Base-by-base conservation (phyloP, 1,140 invertebrate species). In the Monomorium pharaonis region DNA sequence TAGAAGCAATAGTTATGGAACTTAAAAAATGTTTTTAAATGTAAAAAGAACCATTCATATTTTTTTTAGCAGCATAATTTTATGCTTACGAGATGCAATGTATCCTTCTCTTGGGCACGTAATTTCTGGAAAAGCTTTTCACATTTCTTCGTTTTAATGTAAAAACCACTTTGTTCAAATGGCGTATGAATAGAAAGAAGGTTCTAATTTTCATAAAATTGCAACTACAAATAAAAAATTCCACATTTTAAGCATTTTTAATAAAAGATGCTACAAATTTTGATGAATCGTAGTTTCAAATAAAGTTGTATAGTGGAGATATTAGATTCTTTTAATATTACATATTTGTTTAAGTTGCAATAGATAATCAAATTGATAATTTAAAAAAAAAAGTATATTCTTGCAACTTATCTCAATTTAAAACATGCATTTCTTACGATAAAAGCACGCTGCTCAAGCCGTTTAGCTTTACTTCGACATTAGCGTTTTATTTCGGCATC, bases 401-500 rank as follows among this genome's bases (percentile, higher is more conserved):
- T 72, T 16, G 49, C 12, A 16, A 30, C 2, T 51, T 30, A 56
- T 47, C n/a, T 49, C n/a, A 27, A 18, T 76, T 51, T 24, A 62
- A 9, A 63, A 44, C 47, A 65, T 51, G 33, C 18, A 58, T 83
- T 81, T 12, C 51, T 56, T 60, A 27, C 51, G 18, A 24, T 65
- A 51, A 81, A 44, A 83, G 33, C 16, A 54, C 1, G 12, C 21
- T 18, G 37, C 27, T 42, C 16, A 33, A 51, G 14, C 7, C 18
- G 37, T 47, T 81, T 58, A 58, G 37, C 18, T 81, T 72, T 44
- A 42, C 18, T 44, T 74, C 24, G 65, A 30, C 33, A 44, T 72
- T 81, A 58, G 51, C 37, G 33, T 70, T 81, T 81, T 44, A 70
- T 56, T 80, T 44, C 63, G 77, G 24, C 24, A 47, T 69, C 33